Conservation (phyloP, 2,888 invertebrate species). For the Standfussiana lucernea region DNA sequence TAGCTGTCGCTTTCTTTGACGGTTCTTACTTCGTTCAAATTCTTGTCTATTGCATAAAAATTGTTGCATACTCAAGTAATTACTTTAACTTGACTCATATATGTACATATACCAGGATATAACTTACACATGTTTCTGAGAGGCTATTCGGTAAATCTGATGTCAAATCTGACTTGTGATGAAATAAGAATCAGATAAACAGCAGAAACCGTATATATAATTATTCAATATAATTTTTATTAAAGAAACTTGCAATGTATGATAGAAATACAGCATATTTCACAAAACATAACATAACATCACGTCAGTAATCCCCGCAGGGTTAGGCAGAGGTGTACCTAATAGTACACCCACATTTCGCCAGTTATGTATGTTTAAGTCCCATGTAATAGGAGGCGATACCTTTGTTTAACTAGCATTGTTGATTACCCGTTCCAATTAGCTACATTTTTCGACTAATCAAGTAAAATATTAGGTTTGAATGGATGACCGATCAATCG, state of each 20-base stretch:
- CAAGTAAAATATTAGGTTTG: not conserved
- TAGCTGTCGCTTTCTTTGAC: too few relatives aligned
- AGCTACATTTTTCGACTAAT: not conserved
- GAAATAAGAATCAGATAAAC: not conserved
- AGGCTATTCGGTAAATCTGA: too few relatives aligned
- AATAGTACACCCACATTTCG: not conserved
- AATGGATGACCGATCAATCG: not conserved
- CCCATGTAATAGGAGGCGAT: not conserved
- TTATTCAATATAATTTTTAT: too few relatives aligned
- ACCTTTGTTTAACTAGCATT: not conserved
- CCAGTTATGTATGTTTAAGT: not conserved
- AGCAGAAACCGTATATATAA: not conserved
- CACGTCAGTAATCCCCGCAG: not conserved
- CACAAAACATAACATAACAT: not conserved
- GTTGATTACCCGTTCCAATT: not conserved
- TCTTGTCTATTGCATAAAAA: too few relatives aligned
- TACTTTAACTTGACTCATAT: not conserved
- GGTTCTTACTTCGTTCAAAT: too few relatives aligned
- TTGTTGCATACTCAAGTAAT: not conserved
- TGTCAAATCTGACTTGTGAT: not conserved
- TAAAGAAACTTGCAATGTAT: conserved; percentile 5
- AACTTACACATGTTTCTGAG: not conserved
- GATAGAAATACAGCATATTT: not conserved
- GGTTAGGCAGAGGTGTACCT: not conserved
- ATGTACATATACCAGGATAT: not conserved